phyloP scores from a whole-genome alignment of 2,113 vertebrate genomes.

The Ranitomeya variabilis region DNA sequence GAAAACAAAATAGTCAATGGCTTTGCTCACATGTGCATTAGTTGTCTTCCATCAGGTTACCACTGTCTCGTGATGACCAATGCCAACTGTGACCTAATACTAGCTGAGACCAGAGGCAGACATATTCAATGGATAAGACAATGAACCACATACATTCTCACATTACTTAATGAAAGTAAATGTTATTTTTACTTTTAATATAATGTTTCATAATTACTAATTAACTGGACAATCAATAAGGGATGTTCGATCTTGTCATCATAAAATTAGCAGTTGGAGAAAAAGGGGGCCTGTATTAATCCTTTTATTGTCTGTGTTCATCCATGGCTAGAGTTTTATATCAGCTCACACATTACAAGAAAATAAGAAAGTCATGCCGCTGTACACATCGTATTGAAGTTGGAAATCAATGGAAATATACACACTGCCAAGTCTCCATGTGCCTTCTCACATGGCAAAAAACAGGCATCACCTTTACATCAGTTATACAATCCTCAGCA shows the following conservation, averaged over 20 bases:
- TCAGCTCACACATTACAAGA: not conserved
- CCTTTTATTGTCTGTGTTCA: too few relatives aligned
- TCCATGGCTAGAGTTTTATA: not conserved
- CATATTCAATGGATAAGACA: too few relatives aligned
- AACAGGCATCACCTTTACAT: not conserved
- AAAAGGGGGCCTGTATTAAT: too few relatives aligned
- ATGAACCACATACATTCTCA: too few relatives aligned
- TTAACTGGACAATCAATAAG: too few relatives aligned
- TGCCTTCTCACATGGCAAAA: not conserved
- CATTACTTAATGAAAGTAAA: too few relatives aligned
- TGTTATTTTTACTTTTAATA: too few relatives aligned
- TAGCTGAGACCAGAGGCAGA: not conserved
- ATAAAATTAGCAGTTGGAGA: too few relatives aligned
- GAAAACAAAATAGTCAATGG: not conserved
- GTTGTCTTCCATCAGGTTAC: too few relatives aligned
- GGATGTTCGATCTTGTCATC: too few relatives aligned
- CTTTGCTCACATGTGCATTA: not conserved
- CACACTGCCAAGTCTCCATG: not conserved
- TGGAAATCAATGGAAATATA: not conserved
- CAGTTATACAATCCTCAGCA: too few relatives aligned
- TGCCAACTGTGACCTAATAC: not conserved
- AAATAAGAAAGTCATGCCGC: not conserved
- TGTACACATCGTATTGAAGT: not conserved
- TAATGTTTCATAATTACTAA: too few relatives aligned
- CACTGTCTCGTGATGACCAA: not conserved